Conservation (phyloP, 2,888 invertebrate species). For the Troides aeacus region DNA sequence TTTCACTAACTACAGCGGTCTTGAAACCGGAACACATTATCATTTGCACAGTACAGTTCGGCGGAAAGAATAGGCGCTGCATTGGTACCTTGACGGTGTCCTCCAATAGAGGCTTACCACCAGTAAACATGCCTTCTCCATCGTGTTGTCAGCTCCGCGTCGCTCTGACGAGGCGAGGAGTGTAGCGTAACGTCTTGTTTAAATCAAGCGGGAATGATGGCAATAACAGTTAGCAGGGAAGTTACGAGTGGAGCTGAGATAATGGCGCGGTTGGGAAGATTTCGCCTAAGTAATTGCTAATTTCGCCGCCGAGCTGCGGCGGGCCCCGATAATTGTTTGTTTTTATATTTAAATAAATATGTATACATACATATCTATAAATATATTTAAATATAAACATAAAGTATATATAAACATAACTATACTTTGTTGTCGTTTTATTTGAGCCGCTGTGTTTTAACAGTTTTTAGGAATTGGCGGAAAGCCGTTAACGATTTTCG, state of each 20-base stretch:
- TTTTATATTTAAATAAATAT: slow-evolving; percentile 52
- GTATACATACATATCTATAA: background rate
- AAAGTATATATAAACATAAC: background rate
- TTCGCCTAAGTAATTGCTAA: slow-evolving; percentile 73
- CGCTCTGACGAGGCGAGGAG: slow-evolving; percentile 45
- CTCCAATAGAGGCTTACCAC: too few relatives aligned
- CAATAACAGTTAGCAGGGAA: slow-evolving; percentile 71
- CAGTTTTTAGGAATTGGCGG: slow-evolving; percentile 3
- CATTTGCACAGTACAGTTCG: too few relatives aligned
- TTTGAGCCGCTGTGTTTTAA: background rate
- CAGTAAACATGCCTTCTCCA: slow-evolving; percentile 9
- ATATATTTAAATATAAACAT: too few relatives aligned
- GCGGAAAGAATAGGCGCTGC: too few relatives aligned
- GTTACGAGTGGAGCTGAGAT: slow-evolving; percentile 62
- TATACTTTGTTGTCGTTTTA: slow-evolving; percentile 6
- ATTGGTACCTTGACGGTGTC: too few relatives aligned
- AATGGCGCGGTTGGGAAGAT: slow-evolving; percentile 64
- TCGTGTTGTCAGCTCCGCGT: slow-evolving; percentile 21
- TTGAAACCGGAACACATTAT: too few relatives aligned
- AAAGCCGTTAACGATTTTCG: background rate
- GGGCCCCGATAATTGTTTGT: slow-evolving; percentile 63
- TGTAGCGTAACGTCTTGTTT: slow-evolving; percentile 66
- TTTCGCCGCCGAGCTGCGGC: slow-evolving; percentile 50
- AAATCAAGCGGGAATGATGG: slow-evolving; percentile 74
- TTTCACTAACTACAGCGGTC: too few relatives aligned